Evolutionary conservation across 2,113 vertebrate genomes (phyloP).

Genomic region (Pyxicephalus adspersus): DNA sequence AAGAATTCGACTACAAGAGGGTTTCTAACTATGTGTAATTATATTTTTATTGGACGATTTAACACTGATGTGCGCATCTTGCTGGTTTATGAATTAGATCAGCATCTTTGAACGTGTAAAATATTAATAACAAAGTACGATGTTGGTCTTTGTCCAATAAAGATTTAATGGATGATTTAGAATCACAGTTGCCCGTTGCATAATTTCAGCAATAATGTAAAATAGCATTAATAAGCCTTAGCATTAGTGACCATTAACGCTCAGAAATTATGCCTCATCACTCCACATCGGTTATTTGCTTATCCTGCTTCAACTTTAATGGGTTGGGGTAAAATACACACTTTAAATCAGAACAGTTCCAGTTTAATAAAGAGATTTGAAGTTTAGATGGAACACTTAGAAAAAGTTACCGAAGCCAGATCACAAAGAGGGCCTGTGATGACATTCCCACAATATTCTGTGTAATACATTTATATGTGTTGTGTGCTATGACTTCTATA

Average conservation of each 20-base stretch:
- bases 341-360: background rate
- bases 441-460: no score
- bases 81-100: slow-evolving; percentile 46
- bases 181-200: slow-evolving; percentile 23
- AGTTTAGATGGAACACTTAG: no score
- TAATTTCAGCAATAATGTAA: slow-evolving; percentile 50
- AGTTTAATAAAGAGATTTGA: no score
- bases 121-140: slow-evolving; percentile 50
- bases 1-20: background rate
- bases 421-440: no score
- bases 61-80: slow-evolving; percentile 50
- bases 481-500: no score
- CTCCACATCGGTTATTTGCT: background rate
- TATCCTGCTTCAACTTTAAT: slow-evolving; percentile 2
- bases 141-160: slow-evolving; percentile 42
- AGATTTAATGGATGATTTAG: slow-evolving; percentile 48
- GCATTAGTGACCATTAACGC: slow-evolving; percentile 33
- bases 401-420: no score
- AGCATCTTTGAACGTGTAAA: slow-evolving; percentile 45
- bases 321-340: slow-evolving; percentile 6
- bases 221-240: slow-evolving; percentile 66
- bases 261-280: slow-evolving; percentile 5
- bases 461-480: no score
- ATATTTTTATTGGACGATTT: slow-evolving; percentile 44
- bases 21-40: slow-evolving; percentile 41